Base-by-base conservation (phyloP, 92 coral and sea anemone genomes). In the Palythoa heliodiscus region DNA sequence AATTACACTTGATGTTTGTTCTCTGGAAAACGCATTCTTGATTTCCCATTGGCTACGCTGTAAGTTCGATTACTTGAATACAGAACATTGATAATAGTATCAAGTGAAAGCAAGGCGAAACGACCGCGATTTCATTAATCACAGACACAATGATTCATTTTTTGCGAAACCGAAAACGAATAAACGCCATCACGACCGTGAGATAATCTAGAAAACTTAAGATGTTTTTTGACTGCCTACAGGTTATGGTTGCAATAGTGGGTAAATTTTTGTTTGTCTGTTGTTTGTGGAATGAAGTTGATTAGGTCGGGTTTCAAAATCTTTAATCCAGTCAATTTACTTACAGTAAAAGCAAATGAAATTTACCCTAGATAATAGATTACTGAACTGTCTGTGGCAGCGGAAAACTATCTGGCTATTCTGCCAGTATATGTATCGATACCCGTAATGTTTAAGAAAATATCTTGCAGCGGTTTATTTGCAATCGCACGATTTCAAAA, bases 11-110 rank as follows among this genome's bases (percentile, higher is more conserved):
- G 63, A 14, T 52, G 79, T 72, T 72, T 72, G 22, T 15, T 72
- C 48, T 72, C 20, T 19, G 16, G 20, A 72, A 37, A 39, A 0
- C 64, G 5, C 19, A 48, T 20, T 4, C 17, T 75, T 25, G 17
- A 52, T 29, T 22, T 23, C 50, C 63, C 38, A 75, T 75, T 75
- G 79, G 47, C 15, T 24, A 4, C 7, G 52, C 79, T 3, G 35
- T n/a, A 75, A 75, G 63, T 13, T 75, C 13, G 35, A 50, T 75
- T 50, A 75, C 52, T 52, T 15, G 19, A 52, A 75, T 22, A 75
- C 13, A 50, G 43, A 22, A 39, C 13, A 52, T 52, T 12, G 71
- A 67, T 20, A 25, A 3, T 67, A 67, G 10, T 22, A 22, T 25
- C 23, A 67, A 22, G 37, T 25, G 37, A 53, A 75, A 75, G 24